Evolutionary conservation across 2,113 vertebrate species (phyloP).

Genomic region (Crotalus tigris): DNA sequence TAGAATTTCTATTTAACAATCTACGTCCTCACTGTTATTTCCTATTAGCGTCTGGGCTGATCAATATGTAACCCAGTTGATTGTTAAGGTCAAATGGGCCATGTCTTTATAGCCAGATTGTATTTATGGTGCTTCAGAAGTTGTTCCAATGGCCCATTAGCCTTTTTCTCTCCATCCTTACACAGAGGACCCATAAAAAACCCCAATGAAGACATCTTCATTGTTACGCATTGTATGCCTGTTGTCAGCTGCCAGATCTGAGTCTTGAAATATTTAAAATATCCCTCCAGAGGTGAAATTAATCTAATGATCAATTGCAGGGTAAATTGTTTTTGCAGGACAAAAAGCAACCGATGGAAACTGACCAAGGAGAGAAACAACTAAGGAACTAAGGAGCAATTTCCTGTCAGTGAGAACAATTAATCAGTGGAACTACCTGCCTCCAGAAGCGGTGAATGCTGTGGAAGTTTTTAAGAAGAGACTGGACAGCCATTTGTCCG

Average conservation of each 20-base stretch:
- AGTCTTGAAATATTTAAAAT: conserved; percentile 4
- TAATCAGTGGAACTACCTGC: too few relatives aligned
- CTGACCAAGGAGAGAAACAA: too few relatives aligned
- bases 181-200: neutral
- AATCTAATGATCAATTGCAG: neutral
- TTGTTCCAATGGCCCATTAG: neutral
- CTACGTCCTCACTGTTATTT: conserved; percentile 53
- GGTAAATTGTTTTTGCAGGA: neutral
- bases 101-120: conserved; percentile 49
- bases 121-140: conserved; percentile 41
- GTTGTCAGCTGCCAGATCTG: neutral
- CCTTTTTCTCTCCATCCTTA: conserved; percentile 18
- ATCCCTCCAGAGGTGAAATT: neutral
- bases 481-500: too few relatives aligned
- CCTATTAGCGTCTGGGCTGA: conserved; percentile 57
- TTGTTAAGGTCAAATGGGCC: conserved; percentile 54
- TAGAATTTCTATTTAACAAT: conserved; percentile 54
- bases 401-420: too few relatives aligned
- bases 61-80: conserved; percentile 57
- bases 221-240: rapidly evolving
- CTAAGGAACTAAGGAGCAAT: too few relatives aligned
- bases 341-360: too few relatives aligned
- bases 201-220: neutral
- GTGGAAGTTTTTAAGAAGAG: too few relatives aligned
- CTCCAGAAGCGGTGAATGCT: too few relatives aligned